Evolutionary conservation across 2,888 invertebrate species (phyloP).

Genomic region (Trissolcus japonicus): DNA sequence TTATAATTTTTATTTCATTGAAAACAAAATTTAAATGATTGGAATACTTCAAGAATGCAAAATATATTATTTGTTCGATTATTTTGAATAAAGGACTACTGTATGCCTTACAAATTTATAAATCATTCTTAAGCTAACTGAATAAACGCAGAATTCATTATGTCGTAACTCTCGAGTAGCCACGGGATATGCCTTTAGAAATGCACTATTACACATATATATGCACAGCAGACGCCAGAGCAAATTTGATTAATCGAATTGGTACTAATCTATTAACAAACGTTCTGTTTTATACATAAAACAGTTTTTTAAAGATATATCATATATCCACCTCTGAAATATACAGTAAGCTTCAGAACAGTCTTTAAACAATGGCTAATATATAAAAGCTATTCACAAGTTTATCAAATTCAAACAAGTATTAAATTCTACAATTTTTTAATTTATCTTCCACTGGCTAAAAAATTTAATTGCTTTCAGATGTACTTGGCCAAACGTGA

Average conservation of each 20-base stretch:
- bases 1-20: too few relatives aligned
- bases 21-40: neutral
- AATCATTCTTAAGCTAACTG: slow-evolving; percentile 30
- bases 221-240: slow-evolving; percentile 8
- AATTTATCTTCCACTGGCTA: too few relatives aligned
- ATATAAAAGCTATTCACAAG: neutral
- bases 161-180: slow-evolving; percentile 35
- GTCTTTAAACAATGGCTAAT: neutral
- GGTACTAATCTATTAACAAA: slow-evolving; percentile 28
- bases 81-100: neutral
- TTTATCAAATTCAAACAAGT: too few relatives aligned
- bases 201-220: slow-evolving; percentile 24
- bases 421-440: too few relatives aligned
- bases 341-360: too few relatives aligned
- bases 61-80: neutral
- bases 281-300: slow-evolving; percentile 5
- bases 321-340: too few relatives aligned
- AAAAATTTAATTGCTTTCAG: neutral
- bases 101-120: slow-evolving; percentile 10
- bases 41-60: neutral
- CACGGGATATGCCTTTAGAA: slow-evolving; percentile 44
- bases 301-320: neutral
- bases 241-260: slow-evolving; percentile 43
- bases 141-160: slow-evolving; percentile 35
- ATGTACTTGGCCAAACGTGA: slow-evolving; percentile 7